phyloP scores from a whole-genome alignment of 1,140 invertebrate genomes.

The Ceratina japonica region DNA sequence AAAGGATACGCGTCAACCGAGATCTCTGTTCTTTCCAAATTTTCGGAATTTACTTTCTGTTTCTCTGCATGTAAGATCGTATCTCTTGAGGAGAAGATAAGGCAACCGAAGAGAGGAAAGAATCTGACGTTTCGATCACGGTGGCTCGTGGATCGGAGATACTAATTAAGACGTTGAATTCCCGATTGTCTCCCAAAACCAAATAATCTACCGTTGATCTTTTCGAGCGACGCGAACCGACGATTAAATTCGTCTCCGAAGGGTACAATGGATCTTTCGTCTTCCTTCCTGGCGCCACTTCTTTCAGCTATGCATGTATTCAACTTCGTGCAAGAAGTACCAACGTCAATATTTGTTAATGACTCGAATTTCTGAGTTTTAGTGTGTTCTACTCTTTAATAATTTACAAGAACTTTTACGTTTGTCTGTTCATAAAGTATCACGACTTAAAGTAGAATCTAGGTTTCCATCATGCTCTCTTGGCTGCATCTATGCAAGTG shows the following conservation, averaged over 20 bases:
- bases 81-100: conserved; percentile 23
- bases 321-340: neutral
- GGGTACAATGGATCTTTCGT: conserved; percentile 36
- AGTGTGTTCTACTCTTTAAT: neutral
- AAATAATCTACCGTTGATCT: conserved; percentile 61
- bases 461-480: conserved; percentile 27
- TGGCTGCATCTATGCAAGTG: conserved; percentile 58
- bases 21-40: neutral
- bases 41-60: conserved; percentile 2
- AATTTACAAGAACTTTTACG: neutral
- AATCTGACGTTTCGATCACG: conserved; percentile 43
- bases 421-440: neutral
- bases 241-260: conserved; percentile 59
- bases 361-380: too few relatives aligned
- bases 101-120: neutral
- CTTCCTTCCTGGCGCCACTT: conserved; percentile 32
- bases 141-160: conserved; percentile 55
- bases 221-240: conserved; percentile 35
- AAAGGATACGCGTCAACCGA: neutral
- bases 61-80: conserved; percentile 10
- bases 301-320: conserved; percentile 6
- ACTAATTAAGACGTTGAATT: conserved; percentile 69
- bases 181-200: conserved; percentile 66
- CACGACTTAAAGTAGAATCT: neutral
- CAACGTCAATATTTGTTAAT: too few relatives aligned